Percentiles rank a stretch among this genome's conserved stretches.
These are phyloP conservation scores for Danio choprae DNA, from an alignment of 2,797 vertebrate species.

Conservation along the genomic window DNA sequence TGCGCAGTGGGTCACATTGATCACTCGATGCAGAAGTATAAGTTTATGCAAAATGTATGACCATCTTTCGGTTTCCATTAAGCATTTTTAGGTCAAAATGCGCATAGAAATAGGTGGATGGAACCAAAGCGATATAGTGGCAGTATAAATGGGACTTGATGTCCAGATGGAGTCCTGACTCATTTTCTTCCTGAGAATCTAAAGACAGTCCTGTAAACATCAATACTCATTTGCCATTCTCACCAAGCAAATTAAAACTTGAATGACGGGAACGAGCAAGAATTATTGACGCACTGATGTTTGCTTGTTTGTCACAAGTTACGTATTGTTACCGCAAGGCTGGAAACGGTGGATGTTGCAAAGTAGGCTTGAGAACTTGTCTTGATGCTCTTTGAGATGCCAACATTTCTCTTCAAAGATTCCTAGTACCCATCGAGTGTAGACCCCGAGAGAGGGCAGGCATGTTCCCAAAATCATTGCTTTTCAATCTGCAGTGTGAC, in stretches of 20 bases:
- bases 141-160: conserved; percentile 63
- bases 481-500: conserved; percentile 17
- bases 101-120: too few species aligned
- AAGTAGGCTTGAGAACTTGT: conserved; percentile 1
- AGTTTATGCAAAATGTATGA: too few species aligned
- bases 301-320: conserved; percentile 12
- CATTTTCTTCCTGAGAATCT: conserved; percentile 22
- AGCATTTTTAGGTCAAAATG: too few species aligned
- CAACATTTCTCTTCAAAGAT: conserved; percentile 16
- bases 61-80: too few species aligned
- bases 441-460: conserved; percentile 1
- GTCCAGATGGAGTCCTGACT: conserved; percentile 65
- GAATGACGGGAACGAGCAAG: conserved; percentile 8
- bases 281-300: neutral
- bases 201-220: neutral
- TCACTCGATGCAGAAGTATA: too few species aligned
- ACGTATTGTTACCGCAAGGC: neutral
- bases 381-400: conserved; percentile 7
- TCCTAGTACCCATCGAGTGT: neutral
- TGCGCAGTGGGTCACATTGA: too few species aligned
- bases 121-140: conserved; percentile 61
- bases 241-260: neutral
- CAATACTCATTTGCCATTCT: neutral
- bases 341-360: neutral
- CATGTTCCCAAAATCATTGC: conserved; percentile 5